Evolutionary conservation across 2,113 vertebrate genomes (phyloP).

Genomic region (Elephantulus edwardii): DNA sequence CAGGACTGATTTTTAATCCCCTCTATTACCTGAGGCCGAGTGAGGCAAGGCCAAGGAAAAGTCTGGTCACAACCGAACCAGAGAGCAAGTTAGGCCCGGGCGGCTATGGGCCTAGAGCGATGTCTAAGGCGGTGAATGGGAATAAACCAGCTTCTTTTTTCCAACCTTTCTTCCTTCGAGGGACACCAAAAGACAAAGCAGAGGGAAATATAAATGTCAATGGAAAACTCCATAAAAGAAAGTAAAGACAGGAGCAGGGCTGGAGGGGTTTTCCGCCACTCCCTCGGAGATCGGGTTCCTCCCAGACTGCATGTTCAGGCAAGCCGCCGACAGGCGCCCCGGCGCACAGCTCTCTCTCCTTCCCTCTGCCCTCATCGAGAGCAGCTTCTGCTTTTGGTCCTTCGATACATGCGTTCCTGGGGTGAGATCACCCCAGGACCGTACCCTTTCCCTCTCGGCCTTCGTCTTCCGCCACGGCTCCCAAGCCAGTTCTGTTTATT

Average conservation of each 20-base stretch:
- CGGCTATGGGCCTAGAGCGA: conserved; percentile 7
- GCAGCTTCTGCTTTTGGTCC: background rate
- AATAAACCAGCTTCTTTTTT: background rate
- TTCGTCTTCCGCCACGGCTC: background rate
- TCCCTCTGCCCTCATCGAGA: background rate
- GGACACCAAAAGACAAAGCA: background rate
- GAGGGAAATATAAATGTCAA: background rate
- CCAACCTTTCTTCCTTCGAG: conserved; percentile 14
- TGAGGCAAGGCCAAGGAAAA: background rate
- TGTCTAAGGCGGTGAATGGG: background rate
- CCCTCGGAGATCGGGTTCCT: conserved; percentile 30
- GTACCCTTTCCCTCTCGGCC: background rate
- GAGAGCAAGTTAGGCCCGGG: background rate
- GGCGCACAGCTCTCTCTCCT: background rate
- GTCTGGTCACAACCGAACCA: background rate
- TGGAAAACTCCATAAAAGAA: conserved; percentile 9
- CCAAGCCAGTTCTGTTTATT: conserved; percentile 72
- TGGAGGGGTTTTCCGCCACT: background rate
- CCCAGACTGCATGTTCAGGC: conserved; percentile 30
- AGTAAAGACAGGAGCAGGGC: background rate
- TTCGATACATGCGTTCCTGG: background rate
- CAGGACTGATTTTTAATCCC: conserved; percentile 42
- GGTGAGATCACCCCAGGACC: background rate
- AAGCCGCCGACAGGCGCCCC: background rate
- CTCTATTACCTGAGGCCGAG: background rate